Evolutionary conservation across 2,113 vertebrate species (phyloP), one percentile per base, ranked within the genome.

Genomic region (Smithornis capensis): DNA sequence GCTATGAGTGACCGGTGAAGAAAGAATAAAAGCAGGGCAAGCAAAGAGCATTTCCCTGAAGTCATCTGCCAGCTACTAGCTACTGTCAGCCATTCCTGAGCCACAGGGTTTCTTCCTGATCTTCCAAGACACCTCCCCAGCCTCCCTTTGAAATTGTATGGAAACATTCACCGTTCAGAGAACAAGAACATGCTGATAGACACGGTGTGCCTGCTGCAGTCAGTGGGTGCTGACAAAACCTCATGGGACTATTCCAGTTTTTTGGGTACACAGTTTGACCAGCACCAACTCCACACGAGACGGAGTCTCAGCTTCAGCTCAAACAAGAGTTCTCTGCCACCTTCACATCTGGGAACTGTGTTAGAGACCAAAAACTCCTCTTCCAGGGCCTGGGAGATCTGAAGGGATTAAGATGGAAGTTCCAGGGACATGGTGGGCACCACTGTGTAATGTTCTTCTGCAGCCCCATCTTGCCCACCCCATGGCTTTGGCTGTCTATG

Each of bases 11-110:
- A 56, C 55, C 74, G 56, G 19, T 49, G n/a, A 49, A 29, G 10
- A 40, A 87, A 83, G 55, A 95, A n/a, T 42, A 45, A 55, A 25
- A 90, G 74, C 60, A 92, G 27, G n/a, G 18, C 45, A 94, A 71
- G 14, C 31, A 67, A 40, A 53, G 45, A 69, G 40, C 16, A 56
- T 28, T 67, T 75, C 17, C 37, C 56, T 62, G n/a, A 62, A 60
- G 45, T 67, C 9, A 38, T 17, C 35, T 60, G 44, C 29, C 38
- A 83, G 5, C 49, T 42, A 40, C 52, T 9, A 68, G 45, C 53
- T 55, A 24, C 38, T 38, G 27, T 23, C 68, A 81, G 12, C 52
- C 84, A 29, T 35, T 89, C 68, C 50, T 31, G 64, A 84, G 64
- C 69, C n/a, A 52, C 5, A 0, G 6, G 14, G 21, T 27, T 90